Conservation (phyloP, 2,888 invertebrate genomes). For the Cryptosula pallasiana region DNA sequence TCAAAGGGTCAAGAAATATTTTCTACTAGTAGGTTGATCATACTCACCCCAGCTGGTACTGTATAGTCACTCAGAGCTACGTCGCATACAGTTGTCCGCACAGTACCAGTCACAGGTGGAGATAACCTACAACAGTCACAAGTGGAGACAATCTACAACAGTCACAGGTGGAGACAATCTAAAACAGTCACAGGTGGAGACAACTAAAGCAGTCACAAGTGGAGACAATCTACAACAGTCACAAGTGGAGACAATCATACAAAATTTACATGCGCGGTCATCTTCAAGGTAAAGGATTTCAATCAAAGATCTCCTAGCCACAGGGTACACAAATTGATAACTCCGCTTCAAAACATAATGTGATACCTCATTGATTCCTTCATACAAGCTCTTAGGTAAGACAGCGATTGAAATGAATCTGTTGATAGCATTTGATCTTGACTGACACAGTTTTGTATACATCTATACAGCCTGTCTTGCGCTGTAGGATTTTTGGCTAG, state of each 20-base stretch:
- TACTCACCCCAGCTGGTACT: constrained; percentile 39
- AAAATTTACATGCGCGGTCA: not conserved
- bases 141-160: not conserved
- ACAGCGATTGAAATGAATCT: constrained; percentile 28
- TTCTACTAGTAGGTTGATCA: too few relatives aligned
- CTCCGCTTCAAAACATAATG: too few relatives aligned
- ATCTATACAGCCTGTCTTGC: constrained; percentile 30
- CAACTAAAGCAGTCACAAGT: too few relatives aligned
- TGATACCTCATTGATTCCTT: constrained; percentile 37
- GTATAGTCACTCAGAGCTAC: constrained; percentile 34
- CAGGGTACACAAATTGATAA: too few relatives aligned
- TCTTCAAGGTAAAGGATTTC: too few relatives aligned
- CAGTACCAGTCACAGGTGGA: constrained; percentile 37
- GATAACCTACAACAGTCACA: constrained; percentile 24
- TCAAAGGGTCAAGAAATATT: too few relatives aligned
- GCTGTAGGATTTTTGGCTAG: constrained; percentile 30
- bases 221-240: not conserved
- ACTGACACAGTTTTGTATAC: constrained; percentile 28
- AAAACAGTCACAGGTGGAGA: not conserved
- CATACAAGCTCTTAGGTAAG: constrained; percentile 31
- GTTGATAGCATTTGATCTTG: constrained; percentile 26
- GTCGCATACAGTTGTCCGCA: constrained; percentile 33
- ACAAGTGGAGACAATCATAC: not conserved
- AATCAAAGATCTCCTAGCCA: too few relatives aligned
- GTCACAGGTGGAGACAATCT: not conserved